phyloP scores from a whole-genome alignment of 2,888 invertebrate species.

The Tinea trinotella region DNA sequence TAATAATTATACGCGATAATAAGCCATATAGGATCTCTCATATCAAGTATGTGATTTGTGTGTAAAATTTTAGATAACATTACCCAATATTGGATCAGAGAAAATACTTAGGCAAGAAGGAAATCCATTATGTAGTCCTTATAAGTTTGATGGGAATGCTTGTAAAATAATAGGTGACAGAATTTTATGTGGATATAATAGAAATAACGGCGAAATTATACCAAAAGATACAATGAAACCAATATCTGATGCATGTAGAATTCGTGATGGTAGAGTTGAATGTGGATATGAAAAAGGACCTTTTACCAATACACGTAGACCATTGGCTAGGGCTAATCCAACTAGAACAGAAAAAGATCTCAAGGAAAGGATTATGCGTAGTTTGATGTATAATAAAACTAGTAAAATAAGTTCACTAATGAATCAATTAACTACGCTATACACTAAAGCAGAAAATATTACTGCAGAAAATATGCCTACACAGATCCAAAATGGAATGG shows the following conservation, averaged over 20 bases:
- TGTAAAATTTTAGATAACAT: background rate
- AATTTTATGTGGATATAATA: slow-evolving; percentile 48
- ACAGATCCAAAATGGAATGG: no score
- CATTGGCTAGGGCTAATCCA: slow-evolving; percentile 25
- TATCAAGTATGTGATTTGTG: no score
- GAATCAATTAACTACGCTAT: no score
- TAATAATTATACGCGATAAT: no score
- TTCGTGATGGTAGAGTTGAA: slow-evolving; percentile 45
- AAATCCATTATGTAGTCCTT: slow-evolving; percentile 42
- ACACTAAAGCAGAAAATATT: no score
- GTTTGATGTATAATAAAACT: no score
- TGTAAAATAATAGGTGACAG: slow-evolving; percentile 46
- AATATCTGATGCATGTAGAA: slow-evolving; percentile 38
- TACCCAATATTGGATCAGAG: background rate
- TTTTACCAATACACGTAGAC: slow-evolving; percentile 33
- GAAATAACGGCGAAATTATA: slow-evolving; percentile 34
- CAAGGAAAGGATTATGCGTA: background rate
- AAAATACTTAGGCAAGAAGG: background rate
- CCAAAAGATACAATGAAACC: slow-evolving; percentile 26
- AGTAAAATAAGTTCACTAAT: no score
- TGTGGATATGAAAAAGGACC: slow-evolving; percentile 48
- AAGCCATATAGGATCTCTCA: no score
- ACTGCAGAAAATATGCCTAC: no score
- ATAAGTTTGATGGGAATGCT: slow-evolving; percentile 40
- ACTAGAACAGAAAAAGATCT: background rate